Evolutionary conservation across 1,140 invertebrate genomes (phyloP), one percentile per base, ranked within the genome.

Genomic region (Heliconius eleuchia): DNA sequence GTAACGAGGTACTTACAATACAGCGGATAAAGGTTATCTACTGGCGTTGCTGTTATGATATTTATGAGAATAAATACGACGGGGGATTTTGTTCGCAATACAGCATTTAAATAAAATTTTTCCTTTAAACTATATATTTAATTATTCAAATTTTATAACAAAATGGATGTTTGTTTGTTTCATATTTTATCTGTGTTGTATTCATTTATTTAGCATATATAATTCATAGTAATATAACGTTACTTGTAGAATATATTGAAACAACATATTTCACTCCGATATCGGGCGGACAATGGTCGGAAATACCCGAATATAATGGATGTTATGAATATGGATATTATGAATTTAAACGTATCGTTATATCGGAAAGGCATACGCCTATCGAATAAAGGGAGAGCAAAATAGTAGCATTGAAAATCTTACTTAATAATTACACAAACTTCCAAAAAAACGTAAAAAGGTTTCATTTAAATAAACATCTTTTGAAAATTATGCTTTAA

Each of bases 261-360:
- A 90, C 90, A 91, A 91, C 90, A 90, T 93, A 93, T 93, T 92
- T 93, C 91, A 93, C 88, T 84, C 80, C 91, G 91, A 89, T 93
- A 93, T 88, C 92, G 86, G 84, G 76, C 85, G 89, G 85, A 90
- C 90, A 92, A 90, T 88, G 89, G 87, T 88, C 89, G 92, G 90
- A 92, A 90, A 89, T 89, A 79, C 80, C 86, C 85, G 92, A 91
- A 92, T 91, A 92, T 93, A 92, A 91, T 72, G 71, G 71, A 72
- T 72, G 71, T 72, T 72, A 72, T 72, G 71, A 72, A 42, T 72
- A 72, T 72, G 71, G 71, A 72, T 72, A 72, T 72, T 72, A 72
- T 72, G 71, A 37, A 23, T 72, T 72, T 72, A 72, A 72, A 72
- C 71, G 71, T 72, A 42, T 72, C 71, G 34, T 72, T 92, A 91